These are phyloP conservation scores for Intellagama lesueurii DNA, from an alignment of 2,797 vertebrate genomes.

Conservation along the genomic window DNA sequence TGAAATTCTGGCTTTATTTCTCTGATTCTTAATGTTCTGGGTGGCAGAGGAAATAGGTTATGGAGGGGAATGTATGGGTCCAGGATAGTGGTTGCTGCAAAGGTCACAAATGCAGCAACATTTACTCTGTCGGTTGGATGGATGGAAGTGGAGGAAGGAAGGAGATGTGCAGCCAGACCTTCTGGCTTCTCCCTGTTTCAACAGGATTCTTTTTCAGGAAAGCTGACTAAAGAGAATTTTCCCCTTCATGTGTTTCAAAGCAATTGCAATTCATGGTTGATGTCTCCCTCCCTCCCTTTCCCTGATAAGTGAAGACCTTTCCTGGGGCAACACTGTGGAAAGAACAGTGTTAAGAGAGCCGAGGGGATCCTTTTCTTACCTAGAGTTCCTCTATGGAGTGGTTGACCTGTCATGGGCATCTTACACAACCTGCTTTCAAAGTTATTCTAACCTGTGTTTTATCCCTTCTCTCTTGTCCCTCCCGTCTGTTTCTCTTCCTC, in stretches of 20 bases:
- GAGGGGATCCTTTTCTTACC: neutral
- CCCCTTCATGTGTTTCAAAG: neutral
- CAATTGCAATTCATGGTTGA: neutral
- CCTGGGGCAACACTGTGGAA: neutral
- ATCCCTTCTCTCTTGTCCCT: slow-evolving; percentile 28
- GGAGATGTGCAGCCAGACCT: neutral
- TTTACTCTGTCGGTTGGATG: neutral
- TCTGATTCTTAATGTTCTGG: neutral
- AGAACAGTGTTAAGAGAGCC: neutral
- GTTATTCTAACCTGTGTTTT: slow-evolving; percentile 27
- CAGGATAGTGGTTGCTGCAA: neutral
- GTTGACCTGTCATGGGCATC: neutral
- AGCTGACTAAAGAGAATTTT: neutral
- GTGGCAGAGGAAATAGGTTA: neutral
- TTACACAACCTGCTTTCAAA: slow-evolving; percentile 5
- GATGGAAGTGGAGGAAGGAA: too few relatives aligned
- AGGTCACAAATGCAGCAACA: neutral
- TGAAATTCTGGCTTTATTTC: neutral
- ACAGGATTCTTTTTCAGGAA: neutral
- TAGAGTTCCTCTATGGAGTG: too few relatives aligned
- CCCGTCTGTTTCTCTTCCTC: neutral
- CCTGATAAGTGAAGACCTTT: neutral
- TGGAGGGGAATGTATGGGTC: neutral
- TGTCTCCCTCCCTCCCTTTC: neutral
- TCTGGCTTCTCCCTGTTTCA: too few relatives aligned